Conservation (phyloP, 2,888 invertebrate genomes). For the Noctua pronuba region DNA sequence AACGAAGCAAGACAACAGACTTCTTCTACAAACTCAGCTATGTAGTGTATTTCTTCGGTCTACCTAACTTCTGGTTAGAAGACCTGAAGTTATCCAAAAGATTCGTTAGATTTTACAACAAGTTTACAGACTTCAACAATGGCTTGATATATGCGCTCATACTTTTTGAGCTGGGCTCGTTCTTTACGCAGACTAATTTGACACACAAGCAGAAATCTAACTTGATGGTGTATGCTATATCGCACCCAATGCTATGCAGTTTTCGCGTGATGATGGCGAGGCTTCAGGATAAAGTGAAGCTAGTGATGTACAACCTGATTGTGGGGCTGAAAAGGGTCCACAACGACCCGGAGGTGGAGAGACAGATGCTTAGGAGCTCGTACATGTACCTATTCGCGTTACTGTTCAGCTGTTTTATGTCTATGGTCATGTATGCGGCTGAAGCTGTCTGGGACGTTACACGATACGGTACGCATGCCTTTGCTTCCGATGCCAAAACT, state of each 20-base stretch:
- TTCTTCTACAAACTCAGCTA: slow-evolving; percentile 66
- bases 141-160: slow-evolving; percentile 63
- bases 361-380: slow-evolving; percentile 72
- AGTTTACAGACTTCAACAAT: slow-evolving; percentile 59
- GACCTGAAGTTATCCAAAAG: slow-evolving; percentile 60
- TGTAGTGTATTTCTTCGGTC: slow-evolving; percentile 61
- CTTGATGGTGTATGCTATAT: slow-evolving; percentile 67
- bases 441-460: slow-evolving; percentile 63
- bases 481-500: neutral
- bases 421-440: slow-evolving; percentile 66
- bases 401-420: slow-evolving; percentile 44
- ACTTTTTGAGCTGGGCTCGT: slow-evolving; percentile 65
- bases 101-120: slow-evolving; percentile 55
- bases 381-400: slow-evolving; percentile 66
- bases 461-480: slow-evolving; percentile 53
- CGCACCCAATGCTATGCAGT: slow-evolving; percentile 69
- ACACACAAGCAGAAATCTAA: slow-evolving; percentile 69
- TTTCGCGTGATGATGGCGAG: slow-evolving; percentile 64
- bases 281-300: slow-evolving; percentile 61
- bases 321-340: slow-evolving; percentile 69
- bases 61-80: slow-evolving; percentile 74
- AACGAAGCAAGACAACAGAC: slow-evolving; percentile 60
- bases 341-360: slow-evolving; percentile 75
- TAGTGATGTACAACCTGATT: slow-evolving; percentile 66
- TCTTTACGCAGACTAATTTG: slow-evolving; percentile 71